These are phyloP conservation scores for Drosophila subsilvestris DNA, from an alignment of 2,888 invertebrate genomes.

Conservation along the genomic window DNA sequence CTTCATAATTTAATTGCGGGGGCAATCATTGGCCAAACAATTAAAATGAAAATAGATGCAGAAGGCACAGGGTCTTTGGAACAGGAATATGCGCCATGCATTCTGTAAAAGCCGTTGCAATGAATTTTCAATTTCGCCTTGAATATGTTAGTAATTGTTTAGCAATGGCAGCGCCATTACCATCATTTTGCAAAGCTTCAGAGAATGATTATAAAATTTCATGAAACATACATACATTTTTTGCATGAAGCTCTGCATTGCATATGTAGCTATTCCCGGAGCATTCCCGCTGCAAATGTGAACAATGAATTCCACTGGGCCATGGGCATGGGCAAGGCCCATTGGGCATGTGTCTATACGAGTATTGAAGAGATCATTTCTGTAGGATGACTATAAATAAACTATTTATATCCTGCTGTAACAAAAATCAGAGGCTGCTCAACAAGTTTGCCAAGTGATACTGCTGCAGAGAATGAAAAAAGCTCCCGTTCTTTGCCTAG, in stretches of 20 bases:
- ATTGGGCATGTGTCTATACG: too few relatives aligned
- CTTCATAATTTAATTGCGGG: too few relatives aligned
- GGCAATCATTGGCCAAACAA: too few relatives aligned
- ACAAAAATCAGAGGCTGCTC: not conserved
- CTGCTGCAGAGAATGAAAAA: not conserved
- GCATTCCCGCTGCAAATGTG: too few relatives aligned
- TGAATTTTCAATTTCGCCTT: slow-evolving; percentile 36
- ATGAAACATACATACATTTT: not conserved
- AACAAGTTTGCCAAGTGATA: not conserved
- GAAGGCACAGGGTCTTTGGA: too few relatives aligned
- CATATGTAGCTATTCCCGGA: too few relatives aligned
- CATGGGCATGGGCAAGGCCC: too few relatives aligned
- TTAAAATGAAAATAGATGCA: too few relatives aligned
- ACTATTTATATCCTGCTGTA: not conserved
- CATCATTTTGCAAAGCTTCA: slow-evolving; percentile 18
- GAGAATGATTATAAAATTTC: slow-evolving; percentile 20
- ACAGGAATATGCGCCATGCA: too few relatives aligned
- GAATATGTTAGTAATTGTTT: slow-evolving; percentile 28
- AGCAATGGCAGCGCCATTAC: slow-evolving; percentile 15
- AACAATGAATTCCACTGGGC: too few relatives aligned
- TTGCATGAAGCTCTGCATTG: not conserved
- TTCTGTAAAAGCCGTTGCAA: slow-evolving; percentile 11
- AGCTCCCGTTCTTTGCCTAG: slow-evolving; percentile 31
- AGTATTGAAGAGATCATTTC: not conserved
- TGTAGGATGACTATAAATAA: not conserved